Base-by-base conservation (phyloP, 2,797 vertebrate species). In the Limnodromus scolopaceus region DNA sequence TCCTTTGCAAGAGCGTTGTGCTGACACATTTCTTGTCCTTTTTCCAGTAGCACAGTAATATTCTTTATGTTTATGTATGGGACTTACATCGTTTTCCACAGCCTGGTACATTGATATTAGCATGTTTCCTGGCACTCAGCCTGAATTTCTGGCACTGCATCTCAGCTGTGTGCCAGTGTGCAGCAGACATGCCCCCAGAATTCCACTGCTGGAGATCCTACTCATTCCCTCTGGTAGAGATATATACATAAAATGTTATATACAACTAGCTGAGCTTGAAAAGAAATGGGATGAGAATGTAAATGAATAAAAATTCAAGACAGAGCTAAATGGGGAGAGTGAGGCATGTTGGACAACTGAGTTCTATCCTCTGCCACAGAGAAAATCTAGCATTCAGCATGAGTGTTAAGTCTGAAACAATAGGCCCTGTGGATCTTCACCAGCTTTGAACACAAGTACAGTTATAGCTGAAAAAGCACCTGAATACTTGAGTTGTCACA, bases 391-490 rank as follows among this genome's bases (percentile, higher is more conserved):
- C 30, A 7, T 41, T 32, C 57, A 36, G 65, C 5, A 2, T 18
- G 18, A 91, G 20, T 25, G 8, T 20, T 66, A 51, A 58, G n/a
- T 20, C 16, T 49, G 78, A 51, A 90, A 68, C 48, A 34, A 9
- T 60, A 58, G 77, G 19, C 61, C 53, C 23, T 45, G 48, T 7
- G 80, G 76, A 48, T 77, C 91, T 94, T 48, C 64, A 45, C 19
- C 77, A 46, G 78, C 66, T 95, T 78, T 89, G 81, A 82, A 84
- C 51, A 79, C 61, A 48, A 77, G 57, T 5, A 18, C 61, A 89
- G 71, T 43, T 74, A 61, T 39, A 80, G 23, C 57, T 34, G 51
- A 15, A 82, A 92, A 89, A 58, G 27, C 58, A 84, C 68, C 61
- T 83, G 43, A 89, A 41, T 5, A 78, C 45, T 32, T 87, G 80